Percentiles rank a stretch among this genome's conserved stretches.
Evolutionary conservation across 1,140 invertebrate genomes (phyloP).

Genomic region (Bombus confusus): DNA sequence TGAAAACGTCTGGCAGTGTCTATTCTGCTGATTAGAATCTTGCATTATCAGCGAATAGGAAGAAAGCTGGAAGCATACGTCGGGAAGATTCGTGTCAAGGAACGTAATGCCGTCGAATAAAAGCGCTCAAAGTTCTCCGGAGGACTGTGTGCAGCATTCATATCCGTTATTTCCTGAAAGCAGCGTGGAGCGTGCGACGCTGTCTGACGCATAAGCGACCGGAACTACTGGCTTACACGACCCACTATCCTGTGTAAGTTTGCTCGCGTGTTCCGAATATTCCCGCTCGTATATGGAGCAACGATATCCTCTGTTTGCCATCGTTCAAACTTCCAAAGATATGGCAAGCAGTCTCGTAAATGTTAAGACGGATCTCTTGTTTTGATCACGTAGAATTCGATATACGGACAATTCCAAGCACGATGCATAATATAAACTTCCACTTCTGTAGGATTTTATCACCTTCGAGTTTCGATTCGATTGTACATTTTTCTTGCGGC

Average conservation of each 20-base stretch:
- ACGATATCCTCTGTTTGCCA: neutral
- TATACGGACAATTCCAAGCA: neutral
- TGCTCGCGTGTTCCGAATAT: constrained; percentile 42
- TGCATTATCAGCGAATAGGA: constrained; percentile 28
- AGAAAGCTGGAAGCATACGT: neutral
- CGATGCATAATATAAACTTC: neutral
- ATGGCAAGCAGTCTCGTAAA: neutral
- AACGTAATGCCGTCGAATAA: constrained; percentile 25
- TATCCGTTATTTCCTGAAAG: constrained; percentile 45
- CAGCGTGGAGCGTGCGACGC: constrained; percentile 18
- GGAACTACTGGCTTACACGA: constrained; percentile 56
- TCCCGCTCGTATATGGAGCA: neutral
- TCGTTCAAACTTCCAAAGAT: constrained; percentile 3
- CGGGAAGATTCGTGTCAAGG: constrained; percentile 2
- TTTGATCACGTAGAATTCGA: neutral
- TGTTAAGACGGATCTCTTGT: neutral
- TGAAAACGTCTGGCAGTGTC: neutral
- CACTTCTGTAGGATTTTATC: neutral
- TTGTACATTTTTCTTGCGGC: constrained; percentile 34
- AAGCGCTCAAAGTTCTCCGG: constrained; percentile 32
- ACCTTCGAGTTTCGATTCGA: neutral
- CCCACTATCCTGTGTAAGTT: constrained; percentile 16
- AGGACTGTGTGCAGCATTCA: constrained; percentile 23
- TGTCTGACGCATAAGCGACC: constrained; percentile 59
- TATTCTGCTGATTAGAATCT: constrained; percentile 14